phyloP scores from a whole-genome alignment of 2,888 invertebrate species.

The Galeopsomyia nigrocyanea region DNA sequence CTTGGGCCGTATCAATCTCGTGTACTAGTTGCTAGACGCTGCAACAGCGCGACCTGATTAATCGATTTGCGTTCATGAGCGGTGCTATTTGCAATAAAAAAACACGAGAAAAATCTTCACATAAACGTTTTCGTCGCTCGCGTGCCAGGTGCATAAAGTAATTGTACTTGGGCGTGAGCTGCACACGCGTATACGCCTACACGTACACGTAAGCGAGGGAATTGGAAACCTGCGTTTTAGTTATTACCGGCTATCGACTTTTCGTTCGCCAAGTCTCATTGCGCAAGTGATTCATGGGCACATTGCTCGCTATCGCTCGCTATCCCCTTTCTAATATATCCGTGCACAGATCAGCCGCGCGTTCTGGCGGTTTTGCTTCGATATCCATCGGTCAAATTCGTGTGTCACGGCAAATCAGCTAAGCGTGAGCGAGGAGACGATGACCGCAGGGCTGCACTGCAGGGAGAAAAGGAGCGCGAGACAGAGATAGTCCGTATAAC shows the following conservation, averaged over 20 bases:
- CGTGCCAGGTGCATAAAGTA: conserved; percentile 39
- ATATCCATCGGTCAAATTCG: no score
- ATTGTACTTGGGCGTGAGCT: conserved; percentile 11
- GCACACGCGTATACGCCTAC: no score
- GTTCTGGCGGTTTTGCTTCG: not conserved
- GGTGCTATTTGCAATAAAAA: no score
- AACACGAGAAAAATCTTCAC: no score
- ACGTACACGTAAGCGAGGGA: conserved; percentile 18
- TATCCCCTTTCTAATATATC: conserved; percentile 33
- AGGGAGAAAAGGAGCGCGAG: no score
- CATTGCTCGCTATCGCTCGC: not conserved
- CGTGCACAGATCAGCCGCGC: no score
- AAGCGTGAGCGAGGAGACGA: no score
- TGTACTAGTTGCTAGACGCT: no score
- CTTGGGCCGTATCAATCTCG: conserved; percentile 29
- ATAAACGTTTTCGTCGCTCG: not conserved
- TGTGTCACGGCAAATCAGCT: no score
- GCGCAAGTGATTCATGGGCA: conserved; percentile 38
- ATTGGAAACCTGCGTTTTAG: conserved; percentile 34
- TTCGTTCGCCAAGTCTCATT: conserved; percentile 32
- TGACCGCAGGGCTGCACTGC: no score
- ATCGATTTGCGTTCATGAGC: not conserved
- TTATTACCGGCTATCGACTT: conserved; percentile 28
- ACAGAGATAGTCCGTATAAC: no score
- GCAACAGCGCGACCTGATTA: conserved; percentile 7